These are phyloP conservation scores for Atrichornis clamosus DNA, from an alignment of 2,113 vertebrate species.

Conservation along the genomic window DNA sequence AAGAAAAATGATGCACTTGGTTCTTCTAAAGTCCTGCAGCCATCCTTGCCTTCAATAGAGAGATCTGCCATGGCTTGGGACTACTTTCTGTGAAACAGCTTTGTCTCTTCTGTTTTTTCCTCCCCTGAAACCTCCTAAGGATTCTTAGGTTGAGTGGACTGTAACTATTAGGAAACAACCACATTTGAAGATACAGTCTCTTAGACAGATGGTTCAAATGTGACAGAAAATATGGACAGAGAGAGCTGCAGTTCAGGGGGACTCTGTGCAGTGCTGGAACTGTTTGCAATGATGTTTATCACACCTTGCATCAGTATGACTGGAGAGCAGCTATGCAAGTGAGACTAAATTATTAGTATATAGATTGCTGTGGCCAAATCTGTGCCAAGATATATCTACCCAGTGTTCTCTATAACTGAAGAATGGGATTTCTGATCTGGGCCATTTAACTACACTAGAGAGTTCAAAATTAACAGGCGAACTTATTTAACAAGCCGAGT, in stretches of 20 bases:
- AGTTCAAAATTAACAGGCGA: not conserved
- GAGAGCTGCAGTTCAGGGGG: not conserved
- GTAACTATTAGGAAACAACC: not conserved
- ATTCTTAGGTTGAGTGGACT: not conserved
- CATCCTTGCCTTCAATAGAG: not conserved
- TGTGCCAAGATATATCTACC: not conserved
- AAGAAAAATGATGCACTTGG: not conserved
- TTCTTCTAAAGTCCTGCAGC: not conserved
- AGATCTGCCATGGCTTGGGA: not conserved
- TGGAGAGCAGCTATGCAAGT: not conserved
- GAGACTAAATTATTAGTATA: not conserved
- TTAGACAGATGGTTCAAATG: not conserved
- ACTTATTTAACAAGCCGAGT: not conserved
- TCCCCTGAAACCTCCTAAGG: not conserved
- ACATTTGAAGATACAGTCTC: not conserved
- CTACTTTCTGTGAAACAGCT: not conserved
- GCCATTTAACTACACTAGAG: not conserved
- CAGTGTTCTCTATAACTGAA: not conserved
- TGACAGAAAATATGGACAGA: not conserved
- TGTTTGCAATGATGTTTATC: not conserved
- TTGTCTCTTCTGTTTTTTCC: not conserved
- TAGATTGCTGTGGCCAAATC: not conserved
- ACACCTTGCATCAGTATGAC: not conserved
- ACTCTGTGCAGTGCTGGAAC: not conserved
- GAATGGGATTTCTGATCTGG: not conserved